Conservation (phyloP, 2,113 vertebrate species). For the Salvelinus alpinus region DNA sequence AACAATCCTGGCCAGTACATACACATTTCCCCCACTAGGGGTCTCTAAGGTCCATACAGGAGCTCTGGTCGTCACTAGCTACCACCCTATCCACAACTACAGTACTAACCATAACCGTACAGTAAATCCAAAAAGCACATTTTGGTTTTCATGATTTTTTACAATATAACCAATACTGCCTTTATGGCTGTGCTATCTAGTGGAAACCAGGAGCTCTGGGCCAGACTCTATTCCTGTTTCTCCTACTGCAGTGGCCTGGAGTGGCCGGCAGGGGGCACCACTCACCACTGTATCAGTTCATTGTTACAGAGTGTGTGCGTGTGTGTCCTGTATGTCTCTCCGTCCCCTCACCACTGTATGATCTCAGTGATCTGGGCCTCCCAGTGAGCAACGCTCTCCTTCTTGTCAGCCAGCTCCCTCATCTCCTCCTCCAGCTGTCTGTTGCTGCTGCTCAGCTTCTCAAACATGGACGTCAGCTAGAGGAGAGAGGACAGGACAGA, state of each 20-base stretch:
- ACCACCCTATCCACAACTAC: too few relatives aligned
- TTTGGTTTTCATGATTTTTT: too few relatives aligned
- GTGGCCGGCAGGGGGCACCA: constrained; percentile 45
- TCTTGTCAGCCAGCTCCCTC: constrained; percentile 92
- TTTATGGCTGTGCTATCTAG: too few relatives aligned
- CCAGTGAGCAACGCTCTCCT: constrained; percentile 97
- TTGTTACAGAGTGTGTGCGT: too few relatives aligned
- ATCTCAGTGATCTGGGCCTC: constrained; percentile 99
- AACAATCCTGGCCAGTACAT: not conserved
- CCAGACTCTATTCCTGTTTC: not conserved
- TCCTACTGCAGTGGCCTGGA: not conserved
- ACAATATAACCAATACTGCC: too few relatives aligned
- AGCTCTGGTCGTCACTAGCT: too few relatives aligned
- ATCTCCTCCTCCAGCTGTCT: constrained; percentile 92
- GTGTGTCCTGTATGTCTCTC: not conserved
- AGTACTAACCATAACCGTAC: too few relatives aligned
- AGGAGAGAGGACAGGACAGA: not conserved
- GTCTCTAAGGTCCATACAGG: not conserved
- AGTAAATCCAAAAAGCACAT: too few relatives aligned
- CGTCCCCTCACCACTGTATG: constrained; percentile 91
- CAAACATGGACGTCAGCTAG: constrained; percentile 83
- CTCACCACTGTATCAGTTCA: too few relatives aligned
- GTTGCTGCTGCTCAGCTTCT: constrained; percentile 83
- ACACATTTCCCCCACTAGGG: constrained; percentile 6
- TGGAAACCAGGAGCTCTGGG: too few relatives aligned